Percentiles rank a stretch among this genome's conserved stretches.
Evolutionary conservation across 1,140 invertebrate species (phyloP).

Genomic region (Phthorimaea operculella): DNA sequence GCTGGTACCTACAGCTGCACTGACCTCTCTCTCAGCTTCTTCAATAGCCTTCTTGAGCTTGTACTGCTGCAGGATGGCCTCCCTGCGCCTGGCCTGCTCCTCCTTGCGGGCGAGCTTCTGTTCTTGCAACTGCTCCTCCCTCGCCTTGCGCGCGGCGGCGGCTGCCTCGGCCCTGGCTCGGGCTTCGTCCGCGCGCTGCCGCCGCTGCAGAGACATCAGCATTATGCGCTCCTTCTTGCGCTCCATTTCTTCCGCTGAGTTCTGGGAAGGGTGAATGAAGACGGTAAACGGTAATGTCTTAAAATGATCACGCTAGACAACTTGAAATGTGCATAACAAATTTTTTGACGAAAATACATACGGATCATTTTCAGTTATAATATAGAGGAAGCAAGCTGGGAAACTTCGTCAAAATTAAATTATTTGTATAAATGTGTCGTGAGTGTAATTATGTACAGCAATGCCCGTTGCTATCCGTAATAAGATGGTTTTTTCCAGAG

Average conservation of each 20-base stretch:
- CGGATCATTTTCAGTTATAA: too few relatives aligned
- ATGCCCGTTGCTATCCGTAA: too few relatives aligned
- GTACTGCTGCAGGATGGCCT: constrained; percentile 92
- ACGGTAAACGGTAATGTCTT: too few relatives aligned
- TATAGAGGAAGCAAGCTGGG: too few relatives aligned
- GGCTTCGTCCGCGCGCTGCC: constrained; percentile 89
- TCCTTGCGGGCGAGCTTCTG: constrained; percentile 87
- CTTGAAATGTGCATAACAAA: too few relatives aligned
- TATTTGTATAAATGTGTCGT: too few relatives aligned
- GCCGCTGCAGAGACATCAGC: constrained; percentile 84
- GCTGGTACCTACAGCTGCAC: too few relatives aligned
- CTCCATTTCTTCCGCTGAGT: constrained; percentile 88
- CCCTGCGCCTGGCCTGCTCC: constrained; percentile 87
- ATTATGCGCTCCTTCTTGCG: constrained; percentile 90
- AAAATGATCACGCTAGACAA: too few relatives aligned
- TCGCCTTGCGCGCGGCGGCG: constrained; percentile 78
- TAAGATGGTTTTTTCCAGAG: too few relatives aligned
- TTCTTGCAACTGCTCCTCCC: constrained; percentile 87
- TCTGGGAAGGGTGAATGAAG: constrained; percentile 58
- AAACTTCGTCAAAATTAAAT: too few relatives aligned
- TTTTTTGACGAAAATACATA: too few relatives aligned
- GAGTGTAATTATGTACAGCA: too few relatives aligned
- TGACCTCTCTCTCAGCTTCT: constrained; percentile 86
- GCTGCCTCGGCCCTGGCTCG: constrained; percentile 88
- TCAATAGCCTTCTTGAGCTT: constrained; percentile 92